These are phyloP conservation scores for Papilio gigon DNA, from an alignment of 2,888 invertebrate species.

Conservation along the genomic window DNA sequence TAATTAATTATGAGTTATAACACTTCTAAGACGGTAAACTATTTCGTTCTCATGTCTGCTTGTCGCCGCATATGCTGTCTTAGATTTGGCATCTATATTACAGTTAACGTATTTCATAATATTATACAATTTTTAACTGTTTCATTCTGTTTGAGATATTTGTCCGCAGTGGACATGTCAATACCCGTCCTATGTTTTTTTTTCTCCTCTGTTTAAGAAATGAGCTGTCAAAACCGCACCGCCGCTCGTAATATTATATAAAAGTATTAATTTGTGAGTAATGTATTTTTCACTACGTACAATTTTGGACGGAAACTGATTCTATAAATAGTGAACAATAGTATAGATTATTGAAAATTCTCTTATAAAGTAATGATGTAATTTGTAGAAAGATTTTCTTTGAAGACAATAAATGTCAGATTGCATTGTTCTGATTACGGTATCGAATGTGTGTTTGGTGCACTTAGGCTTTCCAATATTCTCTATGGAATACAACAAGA, in stretches of 20 bases:
- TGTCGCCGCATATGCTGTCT: conserved; percentile 11
- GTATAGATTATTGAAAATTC: not conserved
- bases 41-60: conserved; percentile 1
- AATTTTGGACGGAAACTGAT: not conserved
- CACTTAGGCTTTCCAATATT: no score
- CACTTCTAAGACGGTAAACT: conserved; percentile 7
- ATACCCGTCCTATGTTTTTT: no score
- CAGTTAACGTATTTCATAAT: conserved; percentile 10
- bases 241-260: no score
- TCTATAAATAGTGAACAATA: not conserved
- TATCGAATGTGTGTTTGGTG: not conserved
- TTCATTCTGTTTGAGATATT: no score
- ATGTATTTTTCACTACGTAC: conserved; percentile 1
- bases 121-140: no score
- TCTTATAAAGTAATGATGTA: not conserved
- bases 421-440: not conserved
- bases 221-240: no score
- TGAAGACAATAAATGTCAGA: not conserved
- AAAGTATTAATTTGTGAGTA: conserved; percentile 10
- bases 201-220: no score
- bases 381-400: not conserved
- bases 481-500: no score
- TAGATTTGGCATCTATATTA: conserved; percentile 9
- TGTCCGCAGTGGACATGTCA: no score
- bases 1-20: conserved; percentile 32